Evolutionary conservation across 2,888 invertebrate genomes (phyloP).

Genomic region (Acleris emargana): DNA sequence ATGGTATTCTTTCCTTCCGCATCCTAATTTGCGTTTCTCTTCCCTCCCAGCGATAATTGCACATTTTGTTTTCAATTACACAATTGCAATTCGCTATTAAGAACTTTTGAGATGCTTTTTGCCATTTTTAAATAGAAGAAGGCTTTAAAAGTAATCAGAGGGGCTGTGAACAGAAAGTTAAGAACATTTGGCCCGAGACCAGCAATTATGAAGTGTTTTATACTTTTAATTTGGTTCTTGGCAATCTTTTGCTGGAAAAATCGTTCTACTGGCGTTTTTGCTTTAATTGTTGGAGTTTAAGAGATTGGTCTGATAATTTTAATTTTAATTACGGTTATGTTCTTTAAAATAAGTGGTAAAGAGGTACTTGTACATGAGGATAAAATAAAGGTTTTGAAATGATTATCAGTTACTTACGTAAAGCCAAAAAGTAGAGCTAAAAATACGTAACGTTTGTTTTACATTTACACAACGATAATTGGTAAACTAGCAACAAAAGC

Average conservation of each 20-base stretch:
- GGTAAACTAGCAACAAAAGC: slow-evolving; percentile 13
- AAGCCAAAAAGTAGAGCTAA: no score
- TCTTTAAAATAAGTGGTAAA: no score
- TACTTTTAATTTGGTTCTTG: slow-evolving; percentile 67
- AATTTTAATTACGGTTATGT: no score
- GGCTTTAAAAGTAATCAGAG: slow-evolving; percentile 78
- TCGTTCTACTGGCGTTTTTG: slow-evolving; percentile 44
- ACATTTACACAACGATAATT: background rate
- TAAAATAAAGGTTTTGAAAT: no score
- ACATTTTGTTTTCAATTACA: slow-evolving; percentile 69
- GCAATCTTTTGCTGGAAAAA: slow-evolving; percentile 53
- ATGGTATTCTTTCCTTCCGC: background rate
- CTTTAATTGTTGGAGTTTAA: slow-evolving; percentile 26
- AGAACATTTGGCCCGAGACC: slow-evolving; percentile 65
- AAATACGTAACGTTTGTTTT: background rate
- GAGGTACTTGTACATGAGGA: no score
- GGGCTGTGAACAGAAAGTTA: slow-evolving; percentile 62
- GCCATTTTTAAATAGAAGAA: slow-evolving; percentile 67
- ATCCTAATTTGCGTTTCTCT: slow-evolving; percentile 53
- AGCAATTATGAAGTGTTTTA: slow-evolving; percentile 71
- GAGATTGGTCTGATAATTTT: slow-evolving; percentile 10
- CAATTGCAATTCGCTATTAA: slow-evolving; percentile 62
- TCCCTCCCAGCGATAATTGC: slow-evolving; percentile 59
- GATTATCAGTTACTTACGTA: no score
- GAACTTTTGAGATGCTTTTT: slow-evolving; percentile 62